Evolutionary conservation across 2,113 vertebrate species (phyloP).

Genomic region (Brachyhypopomus occidentalis): DNA sequence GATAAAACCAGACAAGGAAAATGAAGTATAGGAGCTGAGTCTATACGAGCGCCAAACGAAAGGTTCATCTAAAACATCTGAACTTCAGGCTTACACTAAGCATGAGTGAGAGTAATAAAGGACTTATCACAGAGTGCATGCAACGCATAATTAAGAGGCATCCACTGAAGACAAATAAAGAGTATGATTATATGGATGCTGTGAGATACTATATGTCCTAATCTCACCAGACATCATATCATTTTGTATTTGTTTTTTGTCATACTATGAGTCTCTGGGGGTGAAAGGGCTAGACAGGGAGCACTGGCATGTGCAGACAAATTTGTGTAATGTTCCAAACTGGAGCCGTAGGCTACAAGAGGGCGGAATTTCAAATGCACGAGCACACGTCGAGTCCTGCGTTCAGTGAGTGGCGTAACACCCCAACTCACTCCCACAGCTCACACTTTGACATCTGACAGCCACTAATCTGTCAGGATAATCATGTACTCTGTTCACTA

Average conservation of each 20-base stretch:
- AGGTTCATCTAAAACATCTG: neutral
- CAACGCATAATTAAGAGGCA: conserved; percentile 64
- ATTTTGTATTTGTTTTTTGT: too few species aligned
- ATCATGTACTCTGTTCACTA: conserved; percentile 57
- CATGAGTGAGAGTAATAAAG: conserved; percentile 55
- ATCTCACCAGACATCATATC: neutral
- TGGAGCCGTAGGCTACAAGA: neutral
- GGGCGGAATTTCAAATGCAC: conserved; percentile 6
- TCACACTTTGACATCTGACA: conserved; percentile 70
- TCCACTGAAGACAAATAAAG: conserved; percentile 67
- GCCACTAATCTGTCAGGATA: conserved; percentile 55
- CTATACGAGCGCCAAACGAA: neutral
- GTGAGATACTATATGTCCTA: conserved; percentile 23
- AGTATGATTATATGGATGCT: conserved; percentile 62
- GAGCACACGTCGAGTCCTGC: conserved; percentile 38
- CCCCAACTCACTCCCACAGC: conserved; percentile 62
- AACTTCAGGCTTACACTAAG: conserved; percentile 17
- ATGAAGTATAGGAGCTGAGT: neutral
- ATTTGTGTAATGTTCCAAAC: neutral
- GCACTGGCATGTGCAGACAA: too few species aligned
- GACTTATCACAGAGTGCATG: conserved; percentile 56
- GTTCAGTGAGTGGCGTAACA: conserved; percentile 62
- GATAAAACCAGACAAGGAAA: neutral
- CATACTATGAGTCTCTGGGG: too few species aligned
- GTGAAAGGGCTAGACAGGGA: too few species aligned